Evolutionary conservation across 2,113 vertebrate species (phyloP), one percentile per base, ranked within the genome.

Genomic region (Calypte anna): DNA sequence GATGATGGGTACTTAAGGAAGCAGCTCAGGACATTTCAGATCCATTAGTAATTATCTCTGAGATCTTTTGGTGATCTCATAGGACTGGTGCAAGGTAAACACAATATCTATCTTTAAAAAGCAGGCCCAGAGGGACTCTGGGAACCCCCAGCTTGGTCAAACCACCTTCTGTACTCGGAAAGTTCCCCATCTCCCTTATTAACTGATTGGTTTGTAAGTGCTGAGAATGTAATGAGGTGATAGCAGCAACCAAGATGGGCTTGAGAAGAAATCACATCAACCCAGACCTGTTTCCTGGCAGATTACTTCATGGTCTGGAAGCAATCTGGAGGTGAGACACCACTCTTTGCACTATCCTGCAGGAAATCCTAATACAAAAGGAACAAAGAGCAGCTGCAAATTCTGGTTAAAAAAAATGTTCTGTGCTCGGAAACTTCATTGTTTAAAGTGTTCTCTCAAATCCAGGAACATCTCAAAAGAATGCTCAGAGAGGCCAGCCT

Each of bases 231-330:
- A 59, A 55, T 15, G 43, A 93, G 20, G 22, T 64, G 78, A 48
- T 27, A 59, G 40, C 15, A 51, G 17, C 43, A 90, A 72, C 33
- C 59, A 19, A 43, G 43, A 38, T 40, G 67, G 31, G 10, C 54
- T 83, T 86, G 76, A 90, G 67, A 51, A 86, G 86, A 94, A 95
- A 86, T 6, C 24, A 43, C 7, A 2, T 83, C 54, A 90, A 78
- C 91, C 19, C 38, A 67, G 91, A 62, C 31, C 36, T 57, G 31
- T 54, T 93, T 93, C 67, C 91, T 78, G 88, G 61, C 31, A 95
- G 48, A 93, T 75, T 50, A 88, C 59, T 58, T 82, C 7, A 0
- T 28, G 61, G 15, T 68, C 33, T 93, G 67, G 22, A n/a, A 93
- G 30, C 78, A 77, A 51, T 8, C 1, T 1, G 40, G 36, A 82